These are phyloP conservation scores for Hyla sarda DNA, from an alignment of 2,113 vertebrate species.

Conservation along the genomic window DNA sequence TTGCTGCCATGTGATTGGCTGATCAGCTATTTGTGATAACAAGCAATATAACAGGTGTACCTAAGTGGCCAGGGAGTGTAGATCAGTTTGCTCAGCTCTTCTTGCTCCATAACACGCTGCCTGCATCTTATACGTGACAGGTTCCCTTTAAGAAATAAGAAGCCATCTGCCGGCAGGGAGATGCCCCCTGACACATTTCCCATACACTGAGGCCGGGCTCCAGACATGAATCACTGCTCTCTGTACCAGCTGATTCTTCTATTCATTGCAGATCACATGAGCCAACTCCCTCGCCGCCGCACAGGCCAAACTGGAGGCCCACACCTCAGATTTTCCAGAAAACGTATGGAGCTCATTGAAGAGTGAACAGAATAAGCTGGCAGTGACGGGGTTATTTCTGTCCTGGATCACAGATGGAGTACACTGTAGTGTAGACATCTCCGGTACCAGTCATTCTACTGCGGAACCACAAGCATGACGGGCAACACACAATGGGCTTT, in stretches of 20 bases:
- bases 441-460: background rate
- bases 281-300: background rate
- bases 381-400: background rate
- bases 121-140: no score
- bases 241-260: background rate
- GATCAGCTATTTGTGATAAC: no score
- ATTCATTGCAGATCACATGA: conserved; percentile 24
- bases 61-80: no score
- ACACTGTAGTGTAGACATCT: background rate
- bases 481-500: background rate
- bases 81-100: no score
- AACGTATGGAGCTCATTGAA: background rate
- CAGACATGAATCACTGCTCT: conserved; percentile 21
- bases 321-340: conserved; percentile 24
- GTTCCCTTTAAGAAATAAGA: background rate
- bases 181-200: background rate
- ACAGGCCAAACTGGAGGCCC: background rate
- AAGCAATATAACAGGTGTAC: no score
- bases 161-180: no score
- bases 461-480: no score
- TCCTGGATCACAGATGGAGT: background rate
- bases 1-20: no score
- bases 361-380: background rate
- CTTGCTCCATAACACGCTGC: no score
- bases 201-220: background rate